phyloP scores from a whole-genome alignment of 1,140 invertebrate genomes.

The Acromyrmex charruanus region DNA sequence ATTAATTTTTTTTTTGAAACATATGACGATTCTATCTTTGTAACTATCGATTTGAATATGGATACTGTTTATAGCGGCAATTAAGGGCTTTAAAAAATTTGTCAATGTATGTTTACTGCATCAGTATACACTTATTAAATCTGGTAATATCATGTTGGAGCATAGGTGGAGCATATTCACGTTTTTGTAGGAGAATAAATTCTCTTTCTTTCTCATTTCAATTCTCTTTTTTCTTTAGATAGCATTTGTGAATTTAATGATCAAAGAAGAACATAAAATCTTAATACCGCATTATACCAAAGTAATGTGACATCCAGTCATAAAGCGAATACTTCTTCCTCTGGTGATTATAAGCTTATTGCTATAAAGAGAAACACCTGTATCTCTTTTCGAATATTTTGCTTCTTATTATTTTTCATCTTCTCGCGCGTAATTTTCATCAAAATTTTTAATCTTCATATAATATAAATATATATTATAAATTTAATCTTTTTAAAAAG shows the following conservation, averaged over 20 bases:
- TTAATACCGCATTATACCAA: slow-evolving; percentile 71
- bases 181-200: not conserved
- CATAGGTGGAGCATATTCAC: not conserved
- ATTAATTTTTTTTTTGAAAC: not conserved
- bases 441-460: slow-evolving; percentile 14
- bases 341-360: slow-evolving; percentile 74
- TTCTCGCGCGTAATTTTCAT: not conserved
- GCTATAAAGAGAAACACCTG: not conserved
- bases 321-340: slow-evolving; percentile 65
- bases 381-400: slow-evolving; percentile 64
- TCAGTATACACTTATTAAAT: slow-evolving; percentile 34
- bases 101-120: not conserved
- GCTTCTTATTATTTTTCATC: not conserved
- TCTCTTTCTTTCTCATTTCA: not conserved
- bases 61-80: not conserved
- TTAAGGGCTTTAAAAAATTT: slow-evolving; percentile 13
- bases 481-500: slow-evolving; percentile 19
- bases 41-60: not conserved
- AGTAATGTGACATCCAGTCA: slow-evolving; percentile 68
- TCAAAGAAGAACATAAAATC: slow-evolving; percentile 58
- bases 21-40: not conserved
- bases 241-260: slow-evolving; percentile 50
- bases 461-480: not conserved
- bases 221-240: not conserved
- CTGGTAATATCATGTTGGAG: not conserved